Evolutionary conservation across 2,797 vertebrate species (phyloP).

Genomic region (Chrysocyon brachyurus): DNA sequence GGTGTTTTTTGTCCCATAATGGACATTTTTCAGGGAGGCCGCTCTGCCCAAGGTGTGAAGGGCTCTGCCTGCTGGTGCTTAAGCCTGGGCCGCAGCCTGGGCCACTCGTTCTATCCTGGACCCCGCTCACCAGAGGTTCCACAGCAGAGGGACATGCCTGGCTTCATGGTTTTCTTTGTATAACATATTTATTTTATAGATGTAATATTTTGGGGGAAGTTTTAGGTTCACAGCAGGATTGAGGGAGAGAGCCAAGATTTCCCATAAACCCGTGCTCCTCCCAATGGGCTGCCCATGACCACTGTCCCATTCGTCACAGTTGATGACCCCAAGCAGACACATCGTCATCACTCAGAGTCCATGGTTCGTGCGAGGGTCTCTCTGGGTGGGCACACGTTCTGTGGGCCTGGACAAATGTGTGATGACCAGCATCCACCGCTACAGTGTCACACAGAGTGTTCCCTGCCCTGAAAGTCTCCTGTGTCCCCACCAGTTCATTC

Average conservation of each 20-base stretch:
- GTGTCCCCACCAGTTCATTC: not conserved
- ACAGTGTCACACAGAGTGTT: not conserved
- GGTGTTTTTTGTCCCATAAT: not conserved
- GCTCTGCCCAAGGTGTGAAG: not conserved
- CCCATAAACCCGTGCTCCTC: rapidly evolving
- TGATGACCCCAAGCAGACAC: rapidly evolving
- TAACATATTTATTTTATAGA: rapidly evolving
- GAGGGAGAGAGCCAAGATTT: too few species aligned
- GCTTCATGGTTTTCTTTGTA: rapidly evolving
- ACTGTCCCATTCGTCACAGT: rapidly evolving
- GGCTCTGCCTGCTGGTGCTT: too few species aligned
- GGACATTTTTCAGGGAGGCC: not conserved
- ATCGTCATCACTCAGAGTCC: not conserved
- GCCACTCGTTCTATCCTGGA: rapidly evolving
- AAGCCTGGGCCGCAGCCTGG: too few species aligned
- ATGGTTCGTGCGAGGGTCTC: not conserved
- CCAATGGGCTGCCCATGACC: rapidly evolving
- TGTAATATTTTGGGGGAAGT: not conserved
- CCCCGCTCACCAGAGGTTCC: rapidly evolving
- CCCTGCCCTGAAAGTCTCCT: not conserved
- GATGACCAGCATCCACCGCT: not conserved
- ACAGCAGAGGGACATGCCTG: rapidly evolving
- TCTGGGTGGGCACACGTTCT: not conserved
- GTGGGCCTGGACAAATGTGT: not conserved
- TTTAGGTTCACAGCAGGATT: not conserved